Conservation (phyloP, 2,888 invertebrate species). For the Lordiphosa andalusiaca region DNA sequence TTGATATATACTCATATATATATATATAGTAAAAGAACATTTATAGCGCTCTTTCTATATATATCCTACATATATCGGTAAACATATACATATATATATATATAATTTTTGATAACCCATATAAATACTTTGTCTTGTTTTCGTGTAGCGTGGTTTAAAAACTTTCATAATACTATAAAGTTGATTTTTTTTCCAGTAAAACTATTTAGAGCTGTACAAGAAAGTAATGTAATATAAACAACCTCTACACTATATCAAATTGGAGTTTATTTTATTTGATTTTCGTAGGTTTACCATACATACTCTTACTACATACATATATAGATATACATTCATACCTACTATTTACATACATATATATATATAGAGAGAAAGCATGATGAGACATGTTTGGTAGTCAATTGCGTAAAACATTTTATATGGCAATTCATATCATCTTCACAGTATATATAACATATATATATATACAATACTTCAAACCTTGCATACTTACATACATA, state of each 20-base stretch:
- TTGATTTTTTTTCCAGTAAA: conserved; percentile 7
- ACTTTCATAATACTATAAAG: not conserved
- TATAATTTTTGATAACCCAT: conserved; percentile 40
- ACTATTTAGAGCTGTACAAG: not conserved
- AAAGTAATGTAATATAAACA: conserved; percentile 20
- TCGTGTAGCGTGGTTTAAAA: conserved; percentile 16
- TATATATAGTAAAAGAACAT: conserved; percentile 38
- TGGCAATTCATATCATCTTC: conserved; percentile 30
- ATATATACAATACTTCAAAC: conserved; percentile 48
- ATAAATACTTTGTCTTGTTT: conserved; percentile 11
- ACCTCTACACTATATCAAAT: conserved; percentile 3
- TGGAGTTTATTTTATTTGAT: conserved; percentile 27
- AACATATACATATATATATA: conserved; percentile 46
- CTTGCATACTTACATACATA: conserved; percentile 36
- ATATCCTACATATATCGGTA: conserved; percentile 40
- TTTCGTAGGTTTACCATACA: conserved; percentile 46
- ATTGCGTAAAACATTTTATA: conserved; percentile 43
- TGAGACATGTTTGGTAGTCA: conserved; percentile 68
- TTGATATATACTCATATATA: conserved; percentile 39
- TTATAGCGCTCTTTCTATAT: conserved; percentile 9
- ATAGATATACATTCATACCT: conserved; percentile 28
- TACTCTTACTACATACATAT: conserved; percentile 34
- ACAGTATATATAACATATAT: conserved; percentile 23
- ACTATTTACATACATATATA: conserved; percentile 14
- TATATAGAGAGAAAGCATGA: conserved; percentile 53